These are phyloP conservation scores for Ridgeia piscesae DNA, from an alignment of 1,140 invertebrate genomes.

Conservation along the genomic window DNA sequence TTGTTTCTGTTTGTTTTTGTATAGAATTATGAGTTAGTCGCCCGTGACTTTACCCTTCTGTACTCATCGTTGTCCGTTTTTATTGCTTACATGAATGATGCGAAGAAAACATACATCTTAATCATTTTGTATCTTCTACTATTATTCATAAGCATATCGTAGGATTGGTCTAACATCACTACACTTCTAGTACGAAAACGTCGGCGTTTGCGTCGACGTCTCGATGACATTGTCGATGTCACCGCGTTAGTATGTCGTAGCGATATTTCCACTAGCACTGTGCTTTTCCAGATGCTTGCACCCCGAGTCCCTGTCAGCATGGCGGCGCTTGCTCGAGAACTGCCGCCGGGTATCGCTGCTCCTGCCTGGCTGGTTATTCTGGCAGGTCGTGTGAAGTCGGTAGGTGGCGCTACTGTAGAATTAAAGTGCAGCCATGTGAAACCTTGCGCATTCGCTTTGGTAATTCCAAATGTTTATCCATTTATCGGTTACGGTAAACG, in stretches of 20 bases:
- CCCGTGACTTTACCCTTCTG: too few species aligned
- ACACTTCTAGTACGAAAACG: too few species aligned
- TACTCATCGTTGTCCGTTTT: too few species aligned
- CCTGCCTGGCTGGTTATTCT: conserved; percentile 36
- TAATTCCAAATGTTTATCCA: too few species aligned
- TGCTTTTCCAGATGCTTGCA: conserved; percentile 28
- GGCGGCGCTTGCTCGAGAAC: conserved; percentile 34
- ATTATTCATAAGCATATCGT: too few species aligned
- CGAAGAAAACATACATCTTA: too few species aligned
- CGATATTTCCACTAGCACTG: background rate
- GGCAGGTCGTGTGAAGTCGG: conserved; percentile 31
- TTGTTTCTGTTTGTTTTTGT: too few species aligned
- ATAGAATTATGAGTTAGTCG: too few species aligned
- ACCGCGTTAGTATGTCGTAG: background rate
- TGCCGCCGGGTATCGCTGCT: conserved; percentile 36
- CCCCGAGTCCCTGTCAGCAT: conserved; percentile 41
- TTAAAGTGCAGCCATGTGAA: background rate
- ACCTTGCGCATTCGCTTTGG: background rate
- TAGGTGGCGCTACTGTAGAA: background rate
- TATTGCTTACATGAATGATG: too few species aligned
- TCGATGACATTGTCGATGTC: background rate
- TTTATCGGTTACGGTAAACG: too few species aligned
- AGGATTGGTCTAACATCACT: too few species aligned
- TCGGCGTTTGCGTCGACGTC: background rate
- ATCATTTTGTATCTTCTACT: too few species aligned